A percentile compares a stretch with the other conserved stretches of the same genome.
These are phyloP conservation scores for Pseudorhombus dupliciocellatus DNA, from an alignment of 2,113 vertebrate genomes.

Conservation along the genomic window DNA sequence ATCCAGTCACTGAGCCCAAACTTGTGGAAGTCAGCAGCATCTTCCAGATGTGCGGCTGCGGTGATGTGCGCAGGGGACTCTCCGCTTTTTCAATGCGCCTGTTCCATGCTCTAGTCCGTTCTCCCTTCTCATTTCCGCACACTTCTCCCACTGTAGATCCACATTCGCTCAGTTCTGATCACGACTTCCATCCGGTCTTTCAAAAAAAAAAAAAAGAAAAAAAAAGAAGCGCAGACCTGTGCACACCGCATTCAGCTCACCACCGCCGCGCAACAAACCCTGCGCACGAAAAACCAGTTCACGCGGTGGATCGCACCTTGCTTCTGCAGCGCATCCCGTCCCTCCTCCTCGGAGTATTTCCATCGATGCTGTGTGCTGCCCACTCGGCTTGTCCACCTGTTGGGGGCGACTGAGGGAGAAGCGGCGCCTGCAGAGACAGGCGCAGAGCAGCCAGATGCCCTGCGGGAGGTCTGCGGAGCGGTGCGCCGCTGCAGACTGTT, in stretches of 20 bases:
- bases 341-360: slow-evolving; percentile 2
- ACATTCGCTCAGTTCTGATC: slow-evolving; percentile 38
- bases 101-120: slow-evolving; percentile 29
- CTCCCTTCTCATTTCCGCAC: slow-evolving; percentile 25
- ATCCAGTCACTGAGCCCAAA: slow-evolving; percentile 26
- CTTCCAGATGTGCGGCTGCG: slow-evolving; percentile 24
- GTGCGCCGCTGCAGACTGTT: slow-evolving; percentile 65
- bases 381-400: slow-evolving; percentile 66
- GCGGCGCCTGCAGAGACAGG: slow-evolving; percentile 24
- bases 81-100: slow-evolving; percentile 9
- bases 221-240: slow-evolving; percentile 11
- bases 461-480: slow-evolving; percentile 61
- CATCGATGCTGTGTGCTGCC: slow-evolving; percentile 4
- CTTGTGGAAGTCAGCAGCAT: slow-evolving; percentile 33
- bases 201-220: background rate
- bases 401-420: slow-evolving; percentile 54
- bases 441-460: slow-evolving; percentile 56
- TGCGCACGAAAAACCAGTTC: slow-evolving; percentile 32
- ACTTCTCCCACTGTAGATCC: slow-evolving; percentile 47
- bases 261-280: slow-evolving; percentile 44
- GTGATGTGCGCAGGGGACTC: slow-evolving; percentile 17
- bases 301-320: slow-evolving; percentile 8
- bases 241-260: slow-evolving; percentile 42
- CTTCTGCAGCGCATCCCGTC: background rate
- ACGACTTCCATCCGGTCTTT: slow-evolving; percentile 49